A percentile compares a stretch with the other conserved stretches of the same genome.
Evolutionary conservation across 1,140 invertebrate genomes (phyloP).

Genomic region (Pseudomyrmex concolor): DNA sequence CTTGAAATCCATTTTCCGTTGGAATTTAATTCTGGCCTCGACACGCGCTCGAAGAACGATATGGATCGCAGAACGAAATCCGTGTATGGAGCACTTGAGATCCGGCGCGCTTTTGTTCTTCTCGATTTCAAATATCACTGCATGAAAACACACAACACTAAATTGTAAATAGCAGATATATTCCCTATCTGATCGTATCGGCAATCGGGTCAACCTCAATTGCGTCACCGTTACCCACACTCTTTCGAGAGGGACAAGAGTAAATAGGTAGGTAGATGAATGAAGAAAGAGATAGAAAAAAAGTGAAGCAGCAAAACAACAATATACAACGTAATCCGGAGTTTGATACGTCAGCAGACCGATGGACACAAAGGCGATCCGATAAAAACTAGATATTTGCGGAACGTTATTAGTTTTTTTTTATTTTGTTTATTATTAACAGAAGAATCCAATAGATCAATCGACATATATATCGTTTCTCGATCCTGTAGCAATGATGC

Average conservation of each 20-base stretch:
- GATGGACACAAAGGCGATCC: constrained; percentile 44
- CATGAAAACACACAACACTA: constrained; percentile 17
- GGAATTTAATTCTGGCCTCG: constrained; percentile 41
- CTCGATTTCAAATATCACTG: constrained; percentile 12
- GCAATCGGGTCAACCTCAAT: constrained; percentile 15
- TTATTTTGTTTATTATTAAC: neutral
- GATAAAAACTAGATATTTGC: constrained; percentile 33
- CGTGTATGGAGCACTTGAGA: constrained; percentile 16
- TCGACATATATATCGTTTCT: constrained; percentile 23
- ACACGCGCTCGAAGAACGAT: constrained; percentile 37
- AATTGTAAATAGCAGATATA: constrained; percentile 38
- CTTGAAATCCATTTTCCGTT: constrained; percentile 1
- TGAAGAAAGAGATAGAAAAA: neutral
- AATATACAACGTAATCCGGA: constrained; percentile 43
- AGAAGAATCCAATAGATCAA: constrained; percentile 33
- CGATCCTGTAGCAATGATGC: constrained; percentile 13
- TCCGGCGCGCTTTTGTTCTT: constrained; percentile 18
- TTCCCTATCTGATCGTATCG: neutral
- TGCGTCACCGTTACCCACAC: constrained; percentile 2
- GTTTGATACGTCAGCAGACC: constrained; percentile 41
- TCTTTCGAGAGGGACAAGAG: constrained; percentile 21
- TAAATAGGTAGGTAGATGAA: neutral
- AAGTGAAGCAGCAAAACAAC: constrained; percentile 33
- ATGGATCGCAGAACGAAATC: constrained; percentile 6
- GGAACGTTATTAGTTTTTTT: constrained; percentile 48